Conservation (phyloP, 2,888 invertebrate genomes). For the Apotomis turbidana region DNA sequence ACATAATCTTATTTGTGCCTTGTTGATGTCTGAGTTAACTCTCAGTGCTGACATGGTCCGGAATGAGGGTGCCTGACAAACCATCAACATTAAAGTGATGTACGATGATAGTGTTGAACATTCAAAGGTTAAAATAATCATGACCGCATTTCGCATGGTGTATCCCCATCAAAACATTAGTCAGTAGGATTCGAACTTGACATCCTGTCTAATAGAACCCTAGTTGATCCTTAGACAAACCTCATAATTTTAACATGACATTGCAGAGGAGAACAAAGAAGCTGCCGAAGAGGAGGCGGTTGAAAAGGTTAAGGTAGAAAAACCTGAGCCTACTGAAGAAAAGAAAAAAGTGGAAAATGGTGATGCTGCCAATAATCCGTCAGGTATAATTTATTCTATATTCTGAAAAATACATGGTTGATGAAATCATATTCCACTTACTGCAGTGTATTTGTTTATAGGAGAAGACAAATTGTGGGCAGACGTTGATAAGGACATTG, state of each 20-base stretch:
- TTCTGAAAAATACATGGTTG: not conserved
- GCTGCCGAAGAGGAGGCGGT: conserved; percentile 55
- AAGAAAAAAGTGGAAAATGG: conserved; percentile 76
- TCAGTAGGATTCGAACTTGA: no score
- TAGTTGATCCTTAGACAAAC: no score
- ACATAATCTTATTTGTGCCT: no score
- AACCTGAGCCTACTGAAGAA: conserved; percentile 73
- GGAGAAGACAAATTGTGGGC: conserved; percentile 90
- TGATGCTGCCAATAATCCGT: conserved; percentile 56
- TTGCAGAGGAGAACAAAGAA: conserved; percentile 71
- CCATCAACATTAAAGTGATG: no score
- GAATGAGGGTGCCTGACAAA: no score
- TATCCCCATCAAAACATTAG: no score
- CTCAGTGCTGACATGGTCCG: no score
- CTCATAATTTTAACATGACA: not conserved
- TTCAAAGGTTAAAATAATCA: no score
- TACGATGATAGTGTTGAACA: no score
- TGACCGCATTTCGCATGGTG: no score
- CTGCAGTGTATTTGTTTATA: not conserved
- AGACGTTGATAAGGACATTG: conserved; percentile 91
- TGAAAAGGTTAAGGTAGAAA: conserved; percentile 65
- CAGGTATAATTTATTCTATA: conserved; percentile 54
- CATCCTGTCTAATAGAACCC: no score
- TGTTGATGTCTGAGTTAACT: no score
- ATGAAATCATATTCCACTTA: not conserved